Percentiles rank a stretch among this genome's conserved stretches.
Evolutionary conservation across 2,797 vertebrate genomes (phyloP).

Genomic region (Petrocephalus sullivani): DNA sequence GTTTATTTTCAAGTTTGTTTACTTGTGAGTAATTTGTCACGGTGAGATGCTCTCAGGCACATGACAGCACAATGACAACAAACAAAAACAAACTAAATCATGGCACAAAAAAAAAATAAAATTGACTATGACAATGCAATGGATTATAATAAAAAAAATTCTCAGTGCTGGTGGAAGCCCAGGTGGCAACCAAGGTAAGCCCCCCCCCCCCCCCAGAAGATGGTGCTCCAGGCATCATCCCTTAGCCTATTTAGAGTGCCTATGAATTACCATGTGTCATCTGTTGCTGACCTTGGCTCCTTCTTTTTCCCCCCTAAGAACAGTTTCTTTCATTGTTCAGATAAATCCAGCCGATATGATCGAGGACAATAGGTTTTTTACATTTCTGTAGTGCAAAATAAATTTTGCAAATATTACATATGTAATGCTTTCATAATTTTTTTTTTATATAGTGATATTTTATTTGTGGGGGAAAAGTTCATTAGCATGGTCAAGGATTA

Average conservation of each 20-base stretch:
- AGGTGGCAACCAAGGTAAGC: background rate
- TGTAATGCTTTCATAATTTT: background rate
- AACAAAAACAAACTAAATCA: background rate
- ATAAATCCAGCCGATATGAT: background rate
- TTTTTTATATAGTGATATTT: background rate
- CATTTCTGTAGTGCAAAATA: background rate
- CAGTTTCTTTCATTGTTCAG: background rate
- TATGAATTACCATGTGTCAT: background rate
- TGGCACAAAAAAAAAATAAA: background rate
- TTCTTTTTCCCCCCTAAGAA: background rate
- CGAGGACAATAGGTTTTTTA: background rate
- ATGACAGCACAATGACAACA: background rate
- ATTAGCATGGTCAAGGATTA: background rate
- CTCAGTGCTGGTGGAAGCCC: background rate
- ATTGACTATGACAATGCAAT: background rate
- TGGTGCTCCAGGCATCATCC: background rate
- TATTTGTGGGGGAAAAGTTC: background rate
- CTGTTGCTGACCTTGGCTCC: background rate
- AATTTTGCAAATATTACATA: background rate
- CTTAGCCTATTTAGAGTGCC: background rate
- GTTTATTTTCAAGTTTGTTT: background rate
- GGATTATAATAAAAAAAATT: background rate
- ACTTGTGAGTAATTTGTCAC: background rate
- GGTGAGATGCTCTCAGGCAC: background rate
- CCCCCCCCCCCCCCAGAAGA: background rate